A percentile compares a stretch with the other conserved stretches of the same genome.
These are phyloP conservation scores for Allophyes oxyacanthae DNA, from an alignment of 2,888 invertebrate genomes.

Conservation along the genomic window DNA sequence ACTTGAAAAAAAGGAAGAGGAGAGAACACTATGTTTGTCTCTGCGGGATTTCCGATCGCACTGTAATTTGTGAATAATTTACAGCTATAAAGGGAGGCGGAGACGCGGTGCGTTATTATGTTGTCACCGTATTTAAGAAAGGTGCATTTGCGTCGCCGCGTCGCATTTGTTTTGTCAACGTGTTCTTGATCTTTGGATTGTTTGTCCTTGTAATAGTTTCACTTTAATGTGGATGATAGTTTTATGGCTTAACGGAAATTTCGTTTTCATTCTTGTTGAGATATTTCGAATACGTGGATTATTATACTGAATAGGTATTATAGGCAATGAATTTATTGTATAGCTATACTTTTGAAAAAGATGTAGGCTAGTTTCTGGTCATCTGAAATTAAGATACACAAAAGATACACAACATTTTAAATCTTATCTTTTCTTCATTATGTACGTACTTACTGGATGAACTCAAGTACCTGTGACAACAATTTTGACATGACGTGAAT, in stretches of 20 bases:
- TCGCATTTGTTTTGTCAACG: constrained; percentile 52
- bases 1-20: constrained; percentile 56
- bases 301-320: too few relatives aligned
- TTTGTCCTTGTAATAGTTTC: constrained; percentile 41
- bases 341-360: too few relatives aligned
- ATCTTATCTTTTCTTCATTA: too few relatives aligned
- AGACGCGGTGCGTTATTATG: constrained; percentile 75
- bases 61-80: constrained; percentile 85
- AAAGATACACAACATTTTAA: too few relatives aligned
- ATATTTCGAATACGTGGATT: not conserved
- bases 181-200: constrained; percentile 50
- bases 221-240: constrained; percentile 30
- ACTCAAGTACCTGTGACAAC: too few relatives aligned
- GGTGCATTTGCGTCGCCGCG: constrained; percentile 58
- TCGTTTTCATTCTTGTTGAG: not conserved
- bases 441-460: too few relatives aligned
- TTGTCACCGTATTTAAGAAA: constrained; percentile 77
- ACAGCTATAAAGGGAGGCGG: constrained; percentile 69
- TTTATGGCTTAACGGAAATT: constrained; percentile 13
- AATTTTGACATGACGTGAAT: not conserved
- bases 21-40: constrained; percentile 70
- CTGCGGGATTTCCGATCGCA: constrained; percentile 80
- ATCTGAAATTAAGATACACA: too few relatives aligned
- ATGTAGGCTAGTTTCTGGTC: too few relatives aligned
- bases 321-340: too few relatives aligned